Percentiles rank a stretch among this genome's conserved stretches.
phyloP scores from a whole-genome alignment of 2,113 vertebrate genomes.

The Sitta europaea region DNA sequence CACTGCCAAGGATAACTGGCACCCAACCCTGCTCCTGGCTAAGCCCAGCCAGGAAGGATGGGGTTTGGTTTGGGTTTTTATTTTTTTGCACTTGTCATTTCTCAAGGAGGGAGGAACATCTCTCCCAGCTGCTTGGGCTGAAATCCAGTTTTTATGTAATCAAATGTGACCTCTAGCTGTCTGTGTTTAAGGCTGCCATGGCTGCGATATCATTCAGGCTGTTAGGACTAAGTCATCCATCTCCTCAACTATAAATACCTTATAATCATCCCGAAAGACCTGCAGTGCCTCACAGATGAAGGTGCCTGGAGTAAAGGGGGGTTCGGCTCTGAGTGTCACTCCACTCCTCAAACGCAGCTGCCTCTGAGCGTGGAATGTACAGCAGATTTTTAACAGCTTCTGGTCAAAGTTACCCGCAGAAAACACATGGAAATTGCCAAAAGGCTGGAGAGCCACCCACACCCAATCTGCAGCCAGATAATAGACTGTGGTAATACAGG shows the following conservation, averaged over 20 bases:
- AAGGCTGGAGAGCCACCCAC: background rate
- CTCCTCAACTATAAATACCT: constrained; percentile 65
- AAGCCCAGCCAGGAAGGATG: background rate
- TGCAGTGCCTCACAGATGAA: background rate
- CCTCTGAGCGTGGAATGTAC: background rate
- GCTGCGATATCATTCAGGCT: background rate
- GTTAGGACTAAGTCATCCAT: constrained; percentile 48
- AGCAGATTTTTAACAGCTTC: background rate
- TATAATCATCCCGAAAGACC: constrained; percentile 37
- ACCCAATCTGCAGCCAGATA: background rate
- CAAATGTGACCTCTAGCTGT: constrained; percentile 56
- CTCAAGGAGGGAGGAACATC: background rate
- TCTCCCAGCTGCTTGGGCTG: constrained; percentile 17
- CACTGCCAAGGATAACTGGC: constrained; percentile 31
- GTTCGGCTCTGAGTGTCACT: background rate
- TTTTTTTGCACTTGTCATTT: background rate
- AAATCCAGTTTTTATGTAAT: constrained; percentile 44
- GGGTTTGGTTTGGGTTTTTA: background rate
- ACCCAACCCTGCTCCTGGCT: background rate
- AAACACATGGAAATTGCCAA: background rate
- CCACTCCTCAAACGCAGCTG: background rate
- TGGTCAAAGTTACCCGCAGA: background rate
- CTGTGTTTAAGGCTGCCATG: constrained; percentile 11
- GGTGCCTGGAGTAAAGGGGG: background rate
- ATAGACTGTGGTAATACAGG: fast-evolving